phyloP scores from a whole-genome alignment of 2,888 invertebrate genomes.

The Andrena haemorrhoa region DNA sequence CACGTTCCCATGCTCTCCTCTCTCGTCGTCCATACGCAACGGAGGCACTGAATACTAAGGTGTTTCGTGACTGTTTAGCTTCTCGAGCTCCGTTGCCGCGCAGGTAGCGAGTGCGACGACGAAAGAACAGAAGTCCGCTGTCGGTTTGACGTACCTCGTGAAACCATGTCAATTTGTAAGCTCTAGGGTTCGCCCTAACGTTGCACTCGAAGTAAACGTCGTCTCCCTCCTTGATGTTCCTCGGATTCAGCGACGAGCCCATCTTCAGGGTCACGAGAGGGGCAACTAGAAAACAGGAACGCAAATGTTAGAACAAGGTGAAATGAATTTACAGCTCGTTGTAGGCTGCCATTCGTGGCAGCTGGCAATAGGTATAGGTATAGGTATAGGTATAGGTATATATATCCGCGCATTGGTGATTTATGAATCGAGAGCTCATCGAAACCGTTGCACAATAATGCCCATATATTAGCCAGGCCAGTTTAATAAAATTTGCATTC shows the following conservation, averaged over 20 bases:
- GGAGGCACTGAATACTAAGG: too few relatives aligned
- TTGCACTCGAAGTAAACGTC: conserved; percentile 96
- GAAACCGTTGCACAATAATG: conserved; percentile 54
- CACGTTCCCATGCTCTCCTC: background rate
- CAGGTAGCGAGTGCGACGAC: background rate
- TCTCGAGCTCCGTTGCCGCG: too few relatives aligned
- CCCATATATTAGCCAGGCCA: conserved; percentile 55
- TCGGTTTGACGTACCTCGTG: conserved; percentile 89
- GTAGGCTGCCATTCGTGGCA: background rate
- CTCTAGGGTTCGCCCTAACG: conserved; percentile 93
- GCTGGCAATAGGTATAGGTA: too few relatives aligned
- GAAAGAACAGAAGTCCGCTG: background rate
- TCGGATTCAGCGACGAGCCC: conserved; percentile 93
- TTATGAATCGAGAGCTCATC: conserved; percentile 52
- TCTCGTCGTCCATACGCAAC: background rate
- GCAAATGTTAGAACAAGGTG: background rate
- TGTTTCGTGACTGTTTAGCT: background rate
- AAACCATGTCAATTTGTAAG: conserved; percentile 94
- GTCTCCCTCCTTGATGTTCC: conserved; percentile 95
- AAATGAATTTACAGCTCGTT: background rate
- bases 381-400: too few relatives aligned
- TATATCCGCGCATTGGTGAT: conserved; percentile 44
- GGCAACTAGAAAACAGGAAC: conserved; percentile 88
- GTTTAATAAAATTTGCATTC: conserved; percentile 72
- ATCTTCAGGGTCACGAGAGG: conserved; percentile 93